phyloP scores from a whole-genome alignment of 2,888 invertebrate genomes.

The Listrodromus nycthemerus region DNA sequence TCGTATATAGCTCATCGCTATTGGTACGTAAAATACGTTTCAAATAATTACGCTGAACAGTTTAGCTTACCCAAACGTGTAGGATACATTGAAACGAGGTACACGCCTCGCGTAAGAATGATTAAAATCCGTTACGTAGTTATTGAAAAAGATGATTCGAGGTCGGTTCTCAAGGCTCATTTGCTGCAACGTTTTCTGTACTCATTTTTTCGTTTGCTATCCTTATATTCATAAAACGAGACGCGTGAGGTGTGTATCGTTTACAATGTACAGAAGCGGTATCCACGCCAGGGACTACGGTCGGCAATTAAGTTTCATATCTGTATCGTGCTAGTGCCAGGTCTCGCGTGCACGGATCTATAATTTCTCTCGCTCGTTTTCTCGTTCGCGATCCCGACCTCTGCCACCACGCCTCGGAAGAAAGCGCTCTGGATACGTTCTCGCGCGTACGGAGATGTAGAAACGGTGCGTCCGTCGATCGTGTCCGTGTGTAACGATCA shows the following conservation, averaged over 20 bases:
- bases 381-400: constrained; percentile 42
- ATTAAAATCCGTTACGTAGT: background rate
- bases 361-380: constrained; percentile 53
- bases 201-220: background rate
- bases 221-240: background rate
- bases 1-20: too few species aligned
- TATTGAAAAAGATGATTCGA: constrained; percentile 2
- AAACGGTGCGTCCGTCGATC: background rate
- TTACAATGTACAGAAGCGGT: background rate
- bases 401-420: constrained; percentile 39
- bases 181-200: background rate
- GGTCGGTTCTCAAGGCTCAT: constrained; percentile 15
- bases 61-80: too few species aligned
- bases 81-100: too few species aligned
- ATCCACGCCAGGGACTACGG: background rate
- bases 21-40: too few species aligned
- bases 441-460: constrained; percentile 6
- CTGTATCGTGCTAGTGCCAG: constrained; percentile 46
- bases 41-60: too few species aligned
- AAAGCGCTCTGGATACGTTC: constrained; percentile 54
- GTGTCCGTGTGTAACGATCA: background rate
- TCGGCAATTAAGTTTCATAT: constrained; percentile 64
- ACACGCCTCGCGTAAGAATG: background rate
- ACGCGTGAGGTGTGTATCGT: background rate
- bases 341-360: constrained; percentile 29